Evolutionary conservation across 2,888 invertebrate genomes (phyloP), one percentile per base, ranked within the genome.

Genomic region (Hypolimnas misippus): DNA sequence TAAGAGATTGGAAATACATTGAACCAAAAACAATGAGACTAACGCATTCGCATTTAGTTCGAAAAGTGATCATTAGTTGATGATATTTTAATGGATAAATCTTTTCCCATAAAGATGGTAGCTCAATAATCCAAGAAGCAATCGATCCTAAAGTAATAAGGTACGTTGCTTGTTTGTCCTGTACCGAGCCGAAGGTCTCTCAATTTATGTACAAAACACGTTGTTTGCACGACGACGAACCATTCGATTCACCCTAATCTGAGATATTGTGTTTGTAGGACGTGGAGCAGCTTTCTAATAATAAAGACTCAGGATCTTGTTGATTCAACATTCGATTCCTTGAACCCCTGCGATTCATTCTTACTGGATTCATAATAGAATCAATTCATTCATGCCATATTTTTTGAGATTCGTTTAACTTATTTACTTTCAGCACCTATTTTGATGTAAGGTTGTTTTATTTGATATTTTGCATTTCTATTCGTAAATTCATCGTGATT

Each of bases 181-280:
- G 72, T 72, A 73, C 71, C 71, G 68, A 75, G 70, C 70, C 65
- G 19, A 69, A 75, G 69, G 76, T 70, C 71, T 65, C 62, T 65
- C 69, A 71, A 70, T 72, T 71, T 74, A 74, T 75, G 73, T 74
- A 74, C 70, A 74, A 71, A 74, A 74, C 74, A 70, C 72, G 69
- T 62, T 79, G 77, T 81, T 79, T 79, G 71, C 74, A 17, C 64
- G 38, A 49, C 56, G 63, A 66, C 69, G 63, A 68, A 63, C 62
- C 67, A 68, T 73, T 70, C 73, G 71, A 70, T 67, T 68, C 63
- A 58, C 72, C 71, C 76, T 81, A 80, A 82, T 81, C 81, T 73
- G 71, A 76, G 74, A 78, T 77, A 81, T 78, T 81, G 79, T 79
- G 75, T 81, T 80, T 79, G 78, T 76, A 67, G 72, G 67, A 67